Base-by-base conservation (phyloP, 2,113 vertebrate genomes). In the Diglossa brunneiventris region DNA sequence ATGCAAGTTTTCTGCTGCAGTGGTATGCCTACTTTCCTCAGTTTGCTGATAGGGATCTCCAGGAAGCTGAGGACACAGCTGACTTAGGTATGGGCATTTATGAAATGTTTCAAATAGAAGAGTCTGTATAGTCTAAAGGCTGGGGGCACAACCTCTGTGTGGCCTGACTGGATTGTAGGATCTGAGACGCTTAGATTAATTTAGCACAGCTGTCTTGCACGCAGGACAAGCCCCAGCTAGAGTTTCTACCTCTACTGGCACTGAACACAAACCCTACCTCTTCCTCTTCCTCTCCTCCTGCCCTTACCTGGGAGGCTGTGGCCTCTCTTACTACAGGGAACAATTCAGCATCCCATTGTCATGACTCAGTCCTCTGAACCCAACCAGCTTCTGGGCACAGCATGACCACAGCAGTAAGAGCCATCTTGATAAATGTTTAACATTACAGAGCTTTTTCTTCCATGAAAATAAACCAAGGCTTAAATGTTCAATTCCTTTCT, bases 391-490 rank as follows among this genome's bases (percentile, higher is more conserved):
- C 58, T 70, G 39, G 67, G 55, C 39, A 12, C 59, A 93, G 87
- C n/a, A 62, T 0, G 9, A 77, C 46, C 82, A 55, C 72, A 74
- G 28, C 78, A 55, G 16, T 77, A 80, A 94, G 27, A 91, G 33
- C 31, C 68, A 86, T 83, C 52, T 31, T 93, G 75, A 83, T 86
- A 92, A 87, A 95, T 70, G 30, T 94, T 93, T 88, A 91, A 90
- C 31, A 68, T 77, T 76, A 67, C 30, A 75, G 63, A 74, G 59
- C 15, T 85, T 95, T 94, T 83, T 92, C 66, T 59, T 90, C 53
- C 64, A 41, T 92, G 79, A 83, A 89, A 90, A 88, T 83, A 88
- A 91, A 83, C 47, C n/a, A 69, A 55, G 52, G 27, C 30, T 83
- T 92, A 90, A 94, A 83, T 56, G 75, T 93, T 80, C 85, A n/a